Evolutionary conservation across 2,888 invertebrate species (phyloP), one percentile per base, ranked within the genome.

Genomic region (Prosapia bicincta): DNA sequence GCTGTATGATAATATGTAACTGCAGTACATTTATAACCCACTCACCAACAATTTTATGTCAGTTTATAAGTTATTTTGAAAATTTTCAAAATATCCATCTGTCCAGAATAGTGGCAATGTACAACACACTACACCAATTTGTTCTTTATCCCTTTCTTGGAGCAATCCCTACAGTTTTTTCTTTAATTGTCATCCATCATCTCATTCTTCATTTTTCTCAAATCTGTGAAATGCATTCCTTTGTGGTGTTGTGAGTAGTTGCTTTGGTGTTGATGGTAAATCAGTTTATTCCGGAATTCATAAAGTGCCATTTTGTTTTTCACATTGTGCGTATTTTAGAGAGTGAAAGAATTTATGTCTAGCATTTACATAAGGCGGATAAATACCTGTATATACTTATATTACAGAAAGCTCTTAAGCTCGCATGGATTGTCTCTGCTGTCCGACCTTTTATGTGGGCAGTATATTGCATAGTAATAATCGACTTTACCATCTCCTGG

Each of bases 381-480:
- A 24, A 65, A 65, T 20, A 74, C 30, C 67, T 71, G 74, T n/a
- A n/a, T n/a, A n/a, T n/a, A n/a, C 43, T 76, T 78, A 69, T 78
- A 69, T 74, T 76, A 78, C 23, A 24, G 54, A 7, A 76, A 3
- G 3, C 75, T 66, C 38, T 54, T 73, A 6, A 66, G 25, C 32
- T 71, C 54, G 25, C 30, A 43, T 7, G 71, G 26, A 69, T 77
- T 76, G 26, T 77, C 75, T 24, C 66, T 77, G 77, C 28, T 77
- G 75, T 3, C 28, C 30, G 6, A 20, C 68, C 75, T 25, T 71
- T 71, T 75, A 75, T 77, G 7, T 25, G 28, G 15, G 28, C 26
- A 28, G 75, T 77, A 24, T 77, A 77, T 13, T 72, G 30, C 6
- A 72, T 20, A 38, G 75, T 26, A 7, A 54, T 13, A 10, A 23